Evolutionary conservation across 1,140 invertebrate species (phyloP), one percentile per base, ranked within the genome.

Genomic region (Magallana ariakensis): DNA sequence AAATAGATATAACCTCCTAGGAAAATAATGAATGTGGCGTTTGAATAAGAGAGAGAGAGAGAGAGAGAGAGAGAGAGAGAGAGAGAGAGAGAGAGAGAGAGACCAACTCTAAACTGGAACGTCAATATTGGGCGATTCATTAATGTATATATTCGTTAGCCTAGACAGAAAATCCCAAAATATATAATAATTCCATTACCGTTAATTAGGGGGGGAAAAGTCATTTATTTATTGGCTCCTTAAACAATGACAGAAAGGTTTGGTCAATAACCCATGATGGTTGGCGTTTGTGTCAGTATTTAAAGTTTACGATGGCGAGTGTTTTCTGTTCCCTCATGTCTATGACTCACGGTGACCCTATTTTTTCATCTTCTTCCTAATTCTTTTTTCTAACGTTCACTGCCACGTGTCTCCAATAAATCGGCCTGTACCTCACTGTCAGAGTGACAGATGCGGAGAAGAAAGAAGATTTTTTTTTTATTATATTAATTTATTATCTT

Each of bases 41-140:
- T 46, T 46, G 33, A 46, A 46, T 46, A 46, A 46, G 5, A 2
- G 33, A 1, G 33, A n/a, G n/a, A n/a, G n/a, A n/a, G 33, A 46
- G 33, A 46, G 33, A 46, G 33, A 46, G 33, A 46, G 33, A 33
- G 33, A 33, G 33, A 33, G 60, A 62, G 60, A 62, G 60, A 62
- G 60, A 62, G 55, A 58, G 82, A 83, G 82, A 85, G 60, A 66
- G 58, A 85, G 60, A 85, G 46, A 85, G 60, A 85, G 56, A 85
- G 15, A 16, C 19, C 19, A 19, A 62, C 15, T 62, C 19, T 62
- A 16, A 19, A 16, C 19, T 46, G 0, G 2, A 46, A 46, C 2
- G 33, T 46, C 33, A 46, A 46, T 46, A 75, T 46, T 26, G 4
- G 66, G 10, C 15, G 66, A 75, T 13, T 75, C 66, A 75, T 9